Percentiles rank a stretch among this genome's conserved stretches.
Conservation (phyloP, 2,113 vertebrate genomes). For the Hippocampus mohnikei region DNA sequence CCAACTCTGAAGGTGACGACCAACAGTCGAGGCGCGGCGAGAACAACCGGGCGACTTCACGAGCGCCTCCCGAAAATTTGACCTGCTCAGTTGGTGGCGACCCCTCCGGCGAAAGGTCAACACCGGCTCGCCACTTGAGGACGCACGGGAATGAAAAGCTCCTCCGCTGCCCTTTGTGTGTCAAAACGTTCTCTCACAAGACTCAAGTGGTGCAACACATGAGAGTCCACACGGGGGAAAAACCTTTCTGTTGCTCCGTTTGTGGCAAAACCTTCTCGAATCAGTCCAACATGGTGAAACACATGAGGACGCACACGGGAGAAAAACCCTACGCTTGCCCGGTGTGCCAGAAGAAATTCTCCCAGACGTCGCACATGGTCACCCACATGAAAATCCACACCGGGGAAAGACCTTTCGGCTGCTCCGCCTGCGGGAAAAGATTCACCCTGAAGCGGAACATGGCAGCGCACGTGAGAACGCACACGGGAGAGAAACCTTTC, state of each 20-base stretch:
- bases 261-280: background rate
- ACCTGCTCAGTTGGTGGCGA: background rate
- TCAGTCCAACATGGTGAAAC: background rate
- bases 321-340: background rate
- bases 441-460: background rate
- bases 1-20: background rate
- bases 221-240: background rate
- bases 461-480: background rate
- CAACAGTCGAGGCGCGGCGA: background rate
- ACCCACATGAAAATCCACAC: background rate
- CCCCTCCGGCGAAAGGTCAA: background rate
- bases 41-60: background rate
- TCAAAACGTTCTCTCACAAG: background rate
- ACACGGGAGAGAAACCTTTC: background rate
- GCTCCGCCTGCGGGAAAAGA: background rate
- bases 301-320: background rate
- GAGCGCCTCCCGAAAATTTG: background rate
- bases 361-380: background rate
- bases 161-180: background rate
- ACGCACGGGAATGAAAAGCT: background rate
- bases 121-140: background rate
- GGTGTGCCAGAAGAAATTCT: background rate
- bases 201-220: background rate
- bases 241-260: background rate
- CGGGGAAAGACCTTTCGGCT: background rate